Evolutionary conservation across 2,113 vertebrate genomes (phyloP).

Genomic region (Onychostruthus taczanowskii): DNA sequence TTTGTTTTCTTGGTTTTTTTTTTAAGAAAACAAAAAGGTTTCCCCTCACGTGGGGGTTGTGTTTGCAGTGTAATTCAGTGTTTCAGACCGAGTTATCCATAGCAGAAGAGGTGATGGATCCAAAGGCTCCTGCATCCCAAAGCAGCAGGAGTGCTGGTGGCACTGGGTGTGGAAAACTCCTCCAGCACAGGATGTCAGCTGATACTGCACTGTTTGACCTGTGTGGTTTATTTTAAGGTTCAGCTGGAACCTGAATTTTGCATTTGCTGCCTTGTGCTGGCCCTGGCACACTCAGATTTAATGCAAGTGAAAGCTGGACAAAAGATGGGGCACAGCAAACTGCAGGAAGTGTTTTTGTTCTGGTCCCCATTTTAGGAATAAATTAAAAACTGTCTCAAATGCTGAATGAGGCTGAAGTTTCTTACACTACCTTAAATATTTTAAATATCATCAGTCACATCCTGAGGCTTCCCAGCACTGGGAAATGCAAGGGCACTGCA

Average conservation of each 20-base stretch:
- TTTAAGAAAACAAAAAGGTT: background rate
- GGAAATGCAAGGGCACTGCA: background rate
- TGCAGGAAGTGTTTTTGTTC: fast-evolving
- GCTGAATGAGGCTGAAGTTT: background rate
- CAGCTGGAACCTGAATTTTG: background rate
- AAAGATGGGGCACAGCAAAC: background rate
- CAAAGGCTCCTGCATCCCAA: background rate
- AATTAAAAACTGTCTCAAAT: background rate
- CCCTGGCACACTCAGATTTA: background rate
- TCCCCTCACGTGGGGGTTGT: fast-evolving
- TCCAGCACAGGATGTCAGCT: background rate
- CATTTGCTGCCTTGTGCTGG: background rate
- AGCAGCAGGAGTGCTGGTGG: background rate
- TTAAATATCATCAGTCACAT: background rate
- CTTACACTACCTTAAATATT: conserved; percentile 8
- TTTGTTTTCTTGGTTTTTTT: background rate
- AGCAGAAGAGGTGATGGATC: background rate
- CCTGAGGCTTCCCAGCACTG: background rate
- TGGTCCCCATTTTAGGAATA: background rate
- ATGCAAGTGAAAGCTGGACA: background rate
- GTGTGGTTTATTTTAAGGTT: background rate
- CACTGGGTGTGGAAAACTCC: background rate
- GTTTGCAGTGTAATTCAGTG: background rate
- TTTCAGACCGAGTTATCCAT: fast-evolving
- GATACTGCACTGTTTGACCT: background rate